These are phyloP conservation scores for Ormia ochracea DNA, from an alignment of 2,888 invertebrate genomes.

Conservation along the genomic window DNA sequence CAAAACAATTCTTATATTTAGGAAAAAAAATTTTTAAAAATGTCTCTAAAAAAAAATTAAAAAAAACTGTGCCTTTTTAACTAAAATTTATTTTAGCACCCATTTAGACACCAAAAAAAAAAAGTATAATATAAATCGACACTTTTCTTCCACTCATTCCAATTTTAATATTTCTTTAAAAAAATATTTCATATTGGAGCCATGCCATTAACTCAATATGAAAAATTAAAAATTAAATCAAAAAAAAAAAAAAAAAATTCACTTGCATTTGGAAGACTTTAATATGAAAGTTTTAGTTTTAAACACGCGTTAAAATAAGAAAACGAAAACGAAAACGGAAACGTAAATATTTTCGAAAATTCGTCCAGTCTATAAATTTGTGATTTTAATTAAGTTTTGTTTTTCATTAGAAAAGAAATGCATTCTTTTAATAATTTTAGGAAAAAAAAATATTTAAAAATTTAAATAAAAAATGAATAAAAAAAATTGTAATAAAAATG, in stretches of 20 bases:
- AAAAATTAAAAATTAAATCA: neutral
- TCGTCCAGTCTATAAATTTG: slow-evolving; percentile 76
- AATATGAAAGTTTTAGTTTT: slow-evolving; percentile 52
- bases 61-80: slow-evolving; percentile 59
- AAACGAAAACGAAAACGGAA: slow-evolving; percentile 43
- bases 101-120: neutral
- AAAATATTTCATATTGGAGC: slow-evolving; percentile 58
- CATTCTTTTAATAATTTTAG: slow-evolving; percentile 10
- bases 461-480: neutral
- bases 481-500: neutral
- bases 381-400: slow-evolving; percentile 76
- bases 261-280: slow-evolving; percentile 56
- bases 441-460: neutral
- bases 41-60: too few species aligned
- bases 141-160: slow-evolving; percentile 27
- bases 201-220: slow-evolving; percentile 21
- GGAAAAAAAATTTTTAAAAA: slow-evolving; percentile 6
- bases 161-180: slow-evolving; percentile 57
- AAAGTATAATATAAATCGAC: slow-evolving; percentile 28
- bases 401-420: slow-evolving; percentile 25
- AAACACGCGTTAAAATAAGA: neutral
- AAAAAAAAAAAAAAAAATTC: slow-evolving; percentile 27
- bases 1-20: slow-evolving; percentile 52
- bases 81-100: slow-evolving; percentile 35
- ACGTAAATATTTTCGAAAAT: slow-evolving; percentile 27